phyloP scores from a whole-genome alignment of 2,797 vertebrate species.

The Natrix natrix region DNA sequence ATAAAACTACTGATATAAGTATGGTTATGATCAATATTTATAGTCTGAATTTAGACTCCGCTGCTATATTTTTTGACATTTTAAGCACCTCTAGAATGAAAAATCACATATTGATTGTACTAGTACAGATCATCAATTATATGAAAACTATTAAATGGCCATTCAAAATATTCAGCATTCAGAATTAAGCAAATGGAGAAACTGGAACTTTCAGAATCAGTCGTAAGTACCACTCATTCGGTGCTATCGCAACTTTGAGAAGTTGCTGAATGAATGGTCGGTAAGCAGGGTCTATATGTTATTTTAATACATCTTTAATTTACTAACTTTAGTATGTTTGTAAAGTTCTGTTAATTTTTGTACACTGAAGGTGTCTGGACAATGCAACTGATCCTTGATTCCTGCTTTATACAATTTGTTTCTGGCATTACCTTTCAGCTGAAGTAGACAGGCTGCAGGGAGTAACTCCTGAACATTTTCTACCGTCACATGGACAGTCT shows the following conservation, averaged over 20 bases:
- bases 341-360: neutral
- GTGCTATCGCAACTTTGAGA: neutral
- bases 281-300: neutral
- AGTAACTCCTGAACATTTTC: slow-evolving; percentile 97
- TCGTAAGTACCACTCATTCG: neutral
- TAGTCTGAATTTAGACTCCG: neutral
- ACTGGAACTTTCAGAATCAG: neutral
- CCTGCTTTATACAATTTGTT: slow-evolving; percentile 3
- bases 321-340: neutral
- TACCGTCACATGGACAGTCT: slow-evolving; percentile 95
- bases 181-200: neutral
- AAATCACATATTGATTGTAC: neutral
- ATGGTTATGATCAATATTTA: neutral
- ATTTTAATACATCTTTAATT: neutral
- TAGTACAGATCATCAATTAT: neutral
- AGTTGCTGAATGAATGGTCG: neutral
- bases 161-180: neutral
- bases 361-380: neutral
- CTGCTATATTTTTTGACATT: neutral
- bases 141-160: neutral
- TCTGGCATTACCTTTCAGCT: slow-evolving; percentile 88
- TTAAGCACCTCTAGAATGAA: neutral
- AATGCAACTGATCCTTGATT: neutral
- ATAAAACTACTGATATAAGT: neutral
- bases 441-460: slow-evolving; percentile 92